These are phyloP conservation scores for Micropoecilia bifurca DNA, from an alignment of 2,797 vertebrate genomes.

Conservation along the genomic window DNA sequence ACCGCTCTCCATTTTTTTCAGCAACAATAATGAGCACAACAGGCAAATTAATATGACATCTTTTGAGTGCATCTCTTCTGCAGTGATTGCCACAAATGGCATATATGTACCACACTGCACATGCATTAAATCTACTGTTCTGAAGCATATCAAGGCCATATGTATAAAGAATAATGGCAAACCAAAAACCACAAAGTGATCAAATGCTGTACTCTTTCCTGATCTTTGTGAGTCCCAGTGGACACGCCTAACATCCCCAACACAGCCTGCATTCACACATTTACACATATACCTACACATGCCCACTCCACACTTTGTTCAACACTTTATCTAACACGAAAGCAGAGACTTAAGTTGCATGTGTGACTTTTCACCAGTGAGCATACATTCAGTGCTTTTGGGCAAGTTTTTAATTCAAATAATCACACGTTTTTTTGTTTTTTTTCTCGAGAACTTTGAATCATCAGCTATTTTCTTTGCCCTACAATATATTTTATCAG, in stretches of 20 bases:
- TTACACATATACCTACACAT: constrained; percentile 6
- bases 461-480: background rate
- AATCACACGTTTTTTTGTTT: background rate
- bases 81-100: background rate
- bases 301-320: background rate
- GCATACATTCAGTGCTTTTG: background rate
- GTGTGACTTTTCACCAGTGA: background rate
- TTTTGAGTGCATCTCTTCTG: background rate
- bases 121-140: background rate
- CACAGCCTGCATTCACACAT: background rate
- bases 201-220: background rate
- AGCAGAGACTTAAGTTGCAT: background rate
- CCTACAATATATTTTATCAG: background rate
- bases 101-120: background rate
- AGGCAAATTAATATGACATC: background rate
- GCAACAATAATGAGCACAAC: background rate
- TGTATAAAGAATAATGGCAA: background rate
- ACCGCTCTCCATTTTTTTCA: no score
- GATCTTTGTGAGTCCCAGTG: background rate
- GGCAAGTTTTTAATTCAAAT: background rate
- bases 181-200: background rate
- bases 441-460: background rate
- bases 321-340: background rate
- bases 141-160: background rate
- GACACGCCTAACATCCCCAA: background rate